These are phyloP conservation scores for Empidonax traillii DNA, from an alignment of 2,113 vertebrate genomes.

Conservation along the genomic window DNA sequence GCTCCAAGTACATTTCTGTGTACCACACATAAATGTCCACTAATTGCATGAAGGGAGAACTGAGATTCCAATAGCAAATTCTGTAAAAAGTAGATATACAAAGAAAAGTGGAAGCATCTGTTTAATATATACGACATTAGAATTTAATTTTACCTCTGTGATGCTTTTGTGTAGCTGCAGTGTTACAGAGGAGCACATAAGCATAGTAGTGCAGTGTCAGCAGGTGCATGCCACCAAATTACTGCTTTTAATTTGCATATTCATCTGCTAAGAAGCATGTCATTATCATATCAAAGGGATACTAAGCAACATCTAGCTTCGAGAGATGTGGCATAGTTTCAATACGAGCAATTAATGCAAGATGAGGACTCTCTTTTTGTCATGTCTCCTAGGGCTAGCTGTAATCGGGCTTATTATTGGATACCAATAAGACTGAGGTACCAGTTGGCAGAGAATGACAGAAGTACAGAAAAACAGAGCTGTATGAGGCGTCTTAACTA, in stretches of 20 bases:
- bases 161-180: conserved; percentile 86
- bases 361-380: conserved; percentile 96
- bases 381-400: conserved; percentile 89
- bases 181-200: conserved; percentile 84
- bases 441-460: conserved; percentile 78
- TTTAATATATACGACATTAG: conserved; percentile 84
- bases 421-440: conserved; percentile 80
- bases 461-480: conserved; percentile 75
- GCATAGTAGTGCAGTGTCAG: conserved; percentile 91
- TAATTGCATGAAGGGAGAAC: conserved; percentile 82
- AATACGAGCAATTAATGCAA: conserved; percentile 99
- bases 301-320: conserved; percentile 95
- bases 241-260: conserved; percentile 96
- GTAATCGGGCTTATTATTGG: conserved; percentile 89
- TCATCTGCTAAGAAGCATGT: conserved; percentile 99
- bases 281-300: conserved; percentile 99
- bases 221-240: conserved; percentile 99
- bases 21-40: conserved; percentile 81
- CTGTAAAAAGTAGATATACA: conserved; percentile 83
- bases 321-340: conserved; percentile 99
- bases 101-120: conserved; percentile 89
- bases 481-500: conserved; percentile 60
- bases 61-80: conserved; percentile 79
- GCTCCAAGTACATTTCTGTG: conserved; percentile 72
- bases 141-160: conserved; percentile 88